Conservation (phyloP, 1,140 invertebrate species). For the Nephotettix cincticeps region DNA sequence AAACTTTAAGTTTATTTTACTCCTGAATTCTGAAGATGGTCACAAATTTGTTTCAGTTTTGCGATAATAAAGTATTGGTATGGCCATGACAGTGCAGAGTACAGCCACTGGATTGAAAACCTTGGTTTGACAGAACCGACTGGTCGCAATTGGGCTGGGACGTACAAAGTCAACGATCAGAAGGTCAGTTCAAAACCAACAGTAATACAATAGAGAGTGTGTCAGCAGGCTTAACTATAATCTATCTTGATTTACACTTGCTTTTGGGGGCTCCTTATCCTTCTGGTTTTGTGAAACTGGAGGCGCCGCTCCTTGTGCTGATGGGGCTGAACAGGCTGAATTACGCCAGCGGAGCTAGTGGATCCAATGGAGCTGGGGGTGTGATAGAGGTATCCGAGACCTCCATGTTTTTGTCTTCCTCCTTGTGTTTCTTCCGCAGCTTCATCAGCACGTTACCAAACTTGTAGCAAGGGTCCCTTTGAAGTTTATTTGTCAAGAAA, state of each 20-base stretch:
- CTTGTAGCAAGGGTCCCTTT: too few species aligned
- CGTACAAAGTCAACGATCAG: slow-evolving; percentile 42
- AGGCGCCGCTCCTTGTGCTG: not conserved
- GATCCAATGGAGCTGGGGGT: too few species aligned
- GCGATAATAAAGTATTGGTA: slow-evolving; percentile 73
- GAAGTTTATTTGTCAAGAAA: too few species aligned
- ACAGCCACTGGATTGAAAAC: slow-evolving; percentile 63
- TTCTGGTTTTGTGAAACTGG: not conserved
- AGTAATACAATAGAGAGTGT: not conserved
- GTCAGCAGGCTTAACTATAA: not conserved
- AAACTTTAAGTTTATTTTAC: not conserved
- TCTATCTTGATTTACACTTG: not conserved
- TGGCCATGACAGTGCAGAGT: slow-evolving; percentile 60
- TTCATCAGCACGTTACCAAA: too few species aligned
- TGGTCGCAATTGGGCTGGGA: slow-evolving; percentile 66
- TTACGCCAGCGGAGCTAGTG: too few species aligned
- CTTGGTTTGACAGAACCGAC: slow-evolving; percentile 61
- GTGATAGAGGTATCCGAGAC: too few species aligned
- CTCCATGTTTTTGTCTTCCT: too few species aligned
- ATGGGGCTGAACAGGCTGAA: too few species aligned
- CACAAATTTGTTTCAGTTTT: slow-evolving; percentile 52
- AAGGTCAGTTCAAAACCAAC: not conserved
- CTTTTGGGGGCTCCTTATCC: not conserved
- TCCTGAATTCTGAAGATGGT: not conserved
- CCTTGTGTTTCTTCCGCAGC: too few species aligned